Evolutionary conservation across 2,888 invertebrate genomes (phyloP).

Genomic region (Drosophila affinis): DNA sequence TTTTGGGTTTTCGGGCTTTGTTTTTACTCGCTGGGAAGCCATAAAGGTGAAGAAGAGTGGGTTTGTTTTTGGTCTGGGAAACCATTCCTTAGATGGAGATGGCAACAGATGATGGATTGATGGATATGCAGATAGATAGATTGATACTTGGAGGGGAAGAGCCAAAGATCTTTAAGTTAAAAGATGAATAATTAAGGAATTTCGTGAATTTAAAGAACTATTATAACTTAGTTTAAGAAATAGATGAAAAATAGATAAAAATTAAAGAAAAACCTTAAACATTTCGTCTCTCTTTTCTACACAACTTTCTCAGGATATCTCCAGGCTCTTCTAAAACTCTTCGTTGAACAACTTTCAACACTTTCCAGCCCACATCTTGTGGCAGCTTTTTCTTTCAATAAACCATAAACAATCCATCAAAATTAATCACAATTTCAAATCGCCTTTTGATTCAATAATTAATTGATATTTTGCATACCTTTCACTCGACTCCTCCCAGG

Average conservation of each 20-base stretch:
- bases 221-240: no score
- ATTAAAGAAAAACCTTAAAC: no score
- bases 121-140: background rate
- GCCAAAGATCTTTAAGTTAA: background rate
- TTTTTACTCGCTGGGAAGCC: constrained; percentile 26
- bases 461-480: constrained; percentile 30
- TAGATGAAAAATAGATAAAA: no score
- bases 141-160: background rate
- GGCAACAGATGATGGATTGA: background rate
- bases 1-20: background rate
- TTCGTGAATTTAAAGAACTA: no score
- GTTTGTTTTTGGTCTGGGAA: background rate
- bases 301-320: no score
- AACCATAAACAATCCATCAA: constrained; percentile 5
- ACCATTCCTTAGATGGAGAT: background rate
- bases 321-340: no score
- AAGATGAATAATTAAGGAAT: background rate
- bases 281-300: no score
- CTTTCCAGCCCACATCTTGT: constrained; percentile 4
- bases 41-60: constrained; percentile 32
- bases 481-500: constrained; percentile 38
- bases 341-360: background rate
- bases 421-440: background rate
- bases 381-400: background rate
- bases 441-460: constrained; percentile 20